These are phyloP conservation scores for Meghimatium bilineatum DNA, from an alignment of 2,888 invertebrate species.

Conservation along the genomic window DNA sequence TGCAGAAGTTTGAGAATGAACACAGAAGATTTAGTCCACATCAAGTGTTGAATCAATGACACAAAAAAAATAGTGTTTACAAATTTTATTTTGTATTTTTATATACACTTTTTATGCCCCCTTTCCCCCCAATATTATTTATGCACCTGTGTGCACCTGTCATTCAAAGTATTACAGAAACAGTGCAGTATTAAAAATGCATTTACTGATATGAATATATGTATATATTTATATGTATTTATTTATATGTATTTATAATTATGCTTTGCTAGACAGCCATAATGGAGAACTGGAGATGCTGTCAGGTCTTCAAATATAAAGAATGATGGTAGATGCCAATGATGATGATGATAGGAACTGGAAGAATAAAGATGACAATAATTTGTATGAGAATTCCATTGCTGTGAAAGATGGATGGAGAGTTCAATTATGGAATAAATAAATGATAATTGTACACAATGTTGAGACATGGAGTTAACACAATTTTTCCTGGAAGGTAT, in stretches of 20 bases:
- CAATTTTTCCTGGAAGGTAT: not conserved
- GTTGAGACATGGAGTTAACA: constrained; percentile 24
- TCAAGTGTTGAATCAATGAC: not conserved
- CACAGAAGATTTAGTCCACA: not conserved
- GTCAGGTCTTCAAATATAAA: not conserved
- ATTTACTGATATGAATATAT: constrained; percentile 18
- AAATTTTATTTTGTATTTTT: not conserved
- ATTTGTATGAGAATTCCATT: too few species aligned
- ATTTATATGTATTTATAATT: constrained; percentile 20
- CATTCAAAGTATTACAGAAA: not conserved
- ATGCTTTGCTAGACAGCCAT: constrained; percentile 27
- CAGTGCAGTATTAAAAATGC: constrained; percentile 8
- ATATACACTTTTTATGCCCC: not conserved
- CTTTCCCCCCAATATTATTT: not conserved
- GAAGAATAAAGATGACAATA: too few species aligned
- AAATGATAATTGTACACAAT: constrained; percentile 33
- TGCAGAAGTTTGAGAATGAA: too few species aligned
- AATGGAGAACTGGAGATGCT: not conserved
- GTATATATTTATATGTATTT: too few species aligned
- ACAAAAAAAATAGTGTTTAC: not conserved
- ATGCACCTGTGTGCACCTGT: constrained; percentile 9
- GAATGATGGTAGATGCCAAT: not conserved
- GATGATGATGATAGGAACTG: constrained; percentile 11
- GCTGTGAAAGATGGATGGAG: not conserved
- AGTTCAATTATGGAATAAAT: constrained; percentile 32